Percentiles rank a stretch among this genome's conserved stretches.
Evolutionary conservation across 2,797 vertebrate species (phyloP).

Genomic region (Microctenopoma lineatum): DNA sequence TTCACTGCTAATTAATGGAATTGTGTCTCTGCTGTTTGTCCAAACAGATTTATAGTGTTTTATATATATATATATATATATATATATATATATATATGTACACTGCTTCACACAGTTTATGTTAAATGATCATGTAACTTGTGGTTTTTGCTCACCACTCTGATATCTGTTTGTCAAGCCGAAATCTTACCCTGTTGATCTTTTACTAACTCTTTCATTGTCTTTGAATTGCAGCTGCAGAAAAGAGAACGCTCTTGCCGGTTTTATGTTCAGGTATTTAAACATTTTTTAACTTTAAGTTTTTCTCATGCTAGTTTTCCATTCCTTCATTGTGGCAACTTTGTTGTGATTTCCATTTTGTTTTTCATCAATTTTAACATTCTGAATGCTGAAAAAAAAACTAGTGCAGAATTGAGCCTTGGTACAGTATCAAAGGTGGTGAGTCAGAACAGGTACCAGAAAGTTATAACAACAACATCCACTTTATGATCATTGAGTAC

Average conservation of each 20-base stretch:
- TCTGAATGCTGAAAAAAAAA: slow-evolving; percentile 26
- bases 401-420: not conserved
- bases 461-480: too few relatives aligned
- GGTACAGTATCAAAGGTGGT: not conserved
- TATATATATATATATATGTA: not conserved
- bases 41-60: slow-evolving; percentile 30
- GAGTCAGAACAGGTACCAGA: too few relatives aligned
- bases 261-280: slow-evolving; percentile 98
- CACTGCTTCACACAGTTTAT: slow-evolving; percentile 15
- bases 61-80: not conserved
- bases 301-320: slow-evolving; percentile 10
- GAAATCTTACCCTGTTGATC: slow-evolving; percentile 44
- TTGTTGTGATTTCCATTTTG: slow-evolving; percentile 19
- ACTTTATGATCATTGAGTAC: too few relatives aligned
- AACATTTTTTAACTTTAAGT: slow-evolving; percentile 33
- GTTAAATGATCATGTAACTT: slow-evolving; percentile 25
- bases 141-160: slow-evolving; percentile 63
- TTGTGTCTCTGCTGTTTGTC: slow-evolving; percentile 29
- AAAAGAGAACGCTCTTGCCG: slow-evolving; percentile 99
- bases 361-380: slow-evolving; percentile 53
- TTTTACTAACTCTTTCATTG: slow-evolving; percentile 61
- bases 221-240: slow-evolving; percentile 93
- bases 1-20: slow-evolving; percentile 57
- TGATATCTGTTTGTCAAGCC: slow-evolving; percentile 74
- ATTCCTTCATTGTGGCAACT: slow-evolving; percentile 24